Evolutionary conservation across 2,113 vertebrate species (phyloP), one percentile per base, ranked within the genome.

Genomic region (Podarcis raffonei): DNA sequence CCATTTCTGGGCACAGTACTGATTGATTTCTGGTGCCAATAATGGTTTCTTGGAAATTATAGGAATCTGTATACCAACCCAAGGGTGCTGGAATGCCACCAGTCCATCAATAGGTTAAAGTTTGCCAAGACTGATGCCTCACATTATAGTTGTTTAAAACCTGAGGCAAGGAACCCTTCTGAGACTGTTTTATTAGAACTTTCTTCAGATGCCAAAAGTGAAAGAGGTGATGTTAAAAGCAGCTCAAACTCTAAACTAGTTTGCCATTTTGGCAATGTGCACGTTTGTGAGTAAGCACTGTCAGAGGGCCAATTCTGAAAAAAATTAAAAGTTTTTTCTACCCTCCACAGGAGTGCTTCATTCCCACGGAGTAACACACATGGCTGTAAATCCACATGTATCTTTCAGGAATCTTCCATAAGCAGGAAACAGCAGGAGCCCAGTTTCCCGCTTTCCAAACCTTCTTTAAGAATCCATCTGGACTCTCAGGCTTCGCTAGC

Each of bases 301-400:
- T 66, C 72, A 76, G 71, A 76, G 37, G 59, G 30, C 37, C 71
- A 82, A 77, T 72, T 87, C 25, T 20, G 1, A 42, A 37, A 9
- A 16, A 11, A 48, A 15, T 15, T 2, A 82, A 39, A 22, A 13
- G 25, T 5, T 69, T 7, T 18, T 16, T 18, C 22, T 13, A 18
- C 3, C 16, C 30, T 77, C 59, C 15, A 13, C 15, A 30, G 81
- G 72, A 83, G 39, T 27, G 81, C 81, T 84, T 89, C 53, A 65
- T 65, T 75, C 53, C 79, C 37, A 82, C 74, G 79, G 79, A 83
- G 57, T 6, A 68, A 68, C n/a, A 68, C 81, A 68, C 62, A 69
- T 84, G 74, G 74, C 74, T 78, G n/a, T 89, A 89, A 78, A 84
- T 77, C 81, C 39, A 77, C 81, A 83, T 68, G 42, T 83, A 68